These are phyloP conservation scores for Myrmophylax atrothorax DNA, from an alignment of 2,113 vertebrate genomes.

Conservation along the genomic window DNA sequence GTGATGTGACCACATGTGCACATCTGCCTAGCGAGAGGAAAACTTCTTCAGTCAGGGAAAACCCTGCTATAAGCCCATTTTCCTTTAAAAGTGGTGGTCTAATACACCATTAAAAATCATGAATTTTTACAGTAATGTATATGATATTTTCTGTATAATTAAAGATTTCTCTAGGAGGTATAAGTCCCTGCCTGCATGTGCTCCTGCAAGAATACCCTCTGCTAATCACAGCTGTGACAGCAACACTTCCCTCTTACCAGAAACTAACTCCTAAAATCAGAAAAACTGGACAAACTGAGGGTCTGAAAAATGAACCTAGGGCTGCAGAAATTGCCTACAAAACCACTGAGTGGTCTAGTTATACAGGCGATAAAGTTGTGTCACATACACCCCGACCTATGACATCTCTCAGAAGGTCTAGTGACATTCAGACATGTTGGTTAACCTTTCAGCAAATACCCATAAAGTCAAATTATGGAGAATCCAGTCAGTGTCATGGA, in stretches of 20 bases:
- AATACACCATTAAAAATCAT: neutral
- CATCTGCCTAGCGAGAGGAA: neutral
- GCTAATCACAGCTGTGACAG: neutral
- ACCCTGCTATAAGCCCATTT: neutral
- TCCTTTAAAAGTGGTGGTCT: neutral
- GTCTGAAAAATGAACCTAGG: neutral
- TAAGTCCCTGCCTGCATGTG: fast-evolving
- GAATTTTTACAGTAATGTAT: neutral
- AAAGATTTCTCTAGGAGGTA: neutral
- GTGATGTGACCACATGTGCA: fast-evolving
- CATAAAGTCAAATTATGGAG: neutral
- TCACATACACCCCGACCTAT: neutral
- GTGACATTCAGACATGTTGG: neutral
- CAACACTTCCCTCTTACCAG: neutral
- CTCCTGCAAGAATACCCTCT: neutral
- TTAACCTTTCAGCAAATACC: neutral
- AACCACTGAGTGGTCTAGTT: neutral
- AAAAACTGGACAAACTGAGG: neutral
- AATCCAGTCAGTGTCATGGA: neutral
- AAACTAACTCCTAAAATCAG: neutral
- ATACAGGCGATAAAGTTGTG: neutral
- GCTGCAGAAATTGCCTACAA: neutral
- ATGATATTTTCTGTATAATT: neutral
- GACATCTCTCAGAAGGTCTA: neutral
- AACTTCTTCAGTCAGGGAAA: neutral